Evolutionary conservation across 2,888 invertebrate species (phyloP), one percentile per base, ranked within the genome.

Genomic region (Alloscopus bannaensis): DNA sequence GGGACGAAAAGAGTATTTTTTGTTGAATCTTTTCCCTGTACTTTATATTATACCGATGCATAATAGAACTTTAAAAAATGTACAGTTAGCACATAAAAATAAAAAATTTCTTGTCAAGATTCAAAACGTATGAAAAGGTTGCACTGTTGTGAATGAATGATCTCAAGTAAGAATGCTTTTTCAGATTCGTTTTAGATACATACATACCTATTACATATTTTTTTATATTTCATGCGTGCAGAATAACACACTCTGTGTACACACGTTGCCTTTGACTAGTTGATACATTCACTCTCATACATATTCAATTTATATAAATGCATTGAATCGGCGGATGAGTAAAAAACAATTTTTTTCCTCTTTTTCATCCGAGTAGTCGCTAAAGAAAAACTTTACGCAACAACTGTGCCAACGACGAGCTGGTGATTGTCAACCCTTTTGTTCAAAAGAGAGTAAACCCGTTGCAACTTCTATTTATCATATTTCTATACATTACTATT

Each of bases 401-500:
- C 78, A 78, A 62, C 70, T 65, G 70, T 55, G 62, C 77, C 36
- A 77, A 52, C 70, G 64, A 24, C 29, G 22, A 68, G 68, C 64
- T 62, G 70, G 64, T 31, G 81, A 83, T 84, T 84, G 84, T 84
- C 84, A 84, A 84, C 84, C 84, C 84, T 84, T 83, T 82, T 78
- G 77, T 73, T 16, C 59, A 42, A 31, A 36, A 42, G 64, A 73
- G 42, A 64, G 13, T 55, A 72, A 22, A 72, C 52, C 52, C 66
- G 42, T 40, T 29, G 73, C 57, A 73, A 73, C 59, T 45, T 78
- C 85, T 85, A 85, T 85, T 85, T 85, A 85, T 85, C 85, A 85
- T 85, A 85, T 85, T 84, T 85, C 85, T 85, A 81, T n/a, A n/a
- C n/a, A n/a, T n/a, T n/a, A n/a, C n/a, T n/a, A n/a, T n/a, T n/a